Percentiles rank a stretch among this genome's conserved stretches.
These are phyloP conservation scores for Pissodes strobi DNA, from an alignment of 1,140 invertebrate species.

Conservation along the genomic window DNA sequence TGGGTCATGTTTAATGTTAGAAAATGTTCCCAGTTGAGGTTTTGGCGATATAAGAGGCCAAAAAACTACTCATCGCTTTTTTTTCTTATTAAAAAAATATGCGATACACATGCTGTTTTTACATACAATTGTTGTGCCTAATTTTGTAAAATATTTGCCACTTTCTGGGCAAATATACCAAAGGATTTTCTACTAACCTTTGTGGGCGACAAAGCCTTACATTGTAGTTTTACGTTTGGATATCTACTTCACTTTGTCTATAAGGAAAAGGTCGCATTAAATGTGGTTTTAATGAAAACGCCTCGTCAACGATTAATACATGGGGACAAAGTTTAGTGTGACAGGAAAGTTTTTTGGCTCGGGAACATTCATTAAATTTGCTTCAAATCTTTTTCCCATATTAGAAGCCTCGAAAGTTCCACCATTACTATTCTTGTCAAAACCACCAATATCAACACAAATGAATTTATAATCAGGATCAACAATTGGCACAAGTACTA, in stretches of 20 bases:
- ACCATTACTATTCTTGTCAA: conserved; percentile 52
- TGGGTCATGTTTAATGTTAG: conserved; percentile 20
- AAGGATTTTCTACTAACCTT: conserved; percentile 57
- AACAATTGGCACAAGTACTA: conserved; percentile 55
- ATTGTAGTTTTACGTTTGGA: conserved; percentile 40
- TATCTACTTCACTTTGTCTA: conserved; percentile 26
- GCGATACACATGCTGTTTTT: conserved; percentile 44
- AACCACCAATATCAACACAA: conserved; percentile 54
- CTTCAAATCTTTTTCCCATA: conserved; percentile 45
- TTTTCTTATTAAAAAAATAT: conserved; percentile 40
- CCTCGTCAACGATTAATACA: conserved; percentile 54
- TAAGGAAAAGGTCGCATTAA: conserved; percentile 49
- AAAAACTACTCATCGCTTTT: conserved; percentile 8
- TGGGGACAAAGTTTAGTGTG: conserved; percentile 42
- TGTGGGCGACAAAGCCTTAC: conserved; percentile 51
- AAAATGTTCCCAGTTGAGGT: conserved; percentile 6
- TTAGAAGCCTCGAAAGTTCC: conserved; percentile 46
- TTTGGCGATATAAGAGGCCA: conserved; percentile 24
- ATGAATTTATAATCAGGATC: conserved; percentile 56
- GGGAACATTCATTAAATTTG: conserved; percentile 39
- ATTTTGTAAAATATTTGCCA: conserved; percentile 50
- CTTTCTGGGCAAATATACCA: conserved; percentile 54
- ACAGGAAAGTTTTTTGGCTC: conserved; percentile 30
- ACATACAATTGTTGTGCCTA: conserved; percentile 48
- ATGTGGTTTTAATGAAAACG: conserved; percentile 51